phyloP scores from a whole-genome alignment of 2,797 vertebrate species.

The Arnoldichthys spilopterus region DNA sequence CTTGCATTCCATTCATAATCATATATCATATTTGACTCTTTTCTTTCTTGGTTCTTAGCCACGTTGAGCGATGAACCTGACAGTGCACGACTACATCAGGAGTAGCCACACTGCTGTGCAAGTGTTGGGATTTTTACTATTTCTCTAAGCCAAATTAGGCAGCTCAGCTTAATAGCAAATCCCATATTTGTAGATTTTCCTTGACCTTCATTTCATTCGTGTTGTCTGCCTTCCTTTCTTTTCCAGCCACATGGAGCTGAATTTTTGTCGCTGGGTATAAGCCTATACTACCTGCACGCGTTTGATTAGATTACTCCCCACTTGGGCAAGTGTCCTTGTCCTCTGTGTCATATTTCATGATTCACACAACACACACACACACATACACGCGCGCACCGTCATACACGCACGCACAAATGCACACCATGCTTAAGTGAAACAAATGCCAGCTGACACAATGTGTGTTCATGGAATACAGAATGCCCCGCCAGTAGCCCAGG shows the following conservation, averaged over 20 bases:
- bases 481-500: conserved; percentile 3
- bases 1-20: no score
- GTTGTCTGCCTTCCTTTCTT: background rate
- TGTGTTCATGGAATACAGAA: conserved; percentile 35
- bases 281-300: conserved; percentile 19
- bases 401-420: background rate
- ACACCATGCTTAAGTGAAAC: conserved; percentile 39
- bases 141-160: no score
- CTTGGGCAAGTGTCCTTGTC: conserved; percentile 35
- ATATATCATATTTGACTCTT: no score
- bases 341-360: conserved; percentile 31
- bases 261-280: conserved; percentile 23
- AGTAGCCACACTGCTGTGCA: background rate
- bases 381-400: background rate
- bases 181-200: background rate
- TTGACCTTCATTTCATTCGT: background rate
- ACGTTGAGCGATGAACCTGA: background rate
- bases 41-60: no score
- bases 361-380: conserved; percentile 3
- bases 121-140: background rate
- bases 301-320: conserved; percentile 42
- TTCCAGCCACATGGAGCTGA: conserved; percentile 23
- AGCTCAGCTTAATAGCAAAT: conserved; percentile 9
- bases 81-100: no score
- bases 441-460: conserved; percentile 29